Base-by-base conservation (phyloP, 2,797 vertebrate species). In the Otus scops region DNA sequence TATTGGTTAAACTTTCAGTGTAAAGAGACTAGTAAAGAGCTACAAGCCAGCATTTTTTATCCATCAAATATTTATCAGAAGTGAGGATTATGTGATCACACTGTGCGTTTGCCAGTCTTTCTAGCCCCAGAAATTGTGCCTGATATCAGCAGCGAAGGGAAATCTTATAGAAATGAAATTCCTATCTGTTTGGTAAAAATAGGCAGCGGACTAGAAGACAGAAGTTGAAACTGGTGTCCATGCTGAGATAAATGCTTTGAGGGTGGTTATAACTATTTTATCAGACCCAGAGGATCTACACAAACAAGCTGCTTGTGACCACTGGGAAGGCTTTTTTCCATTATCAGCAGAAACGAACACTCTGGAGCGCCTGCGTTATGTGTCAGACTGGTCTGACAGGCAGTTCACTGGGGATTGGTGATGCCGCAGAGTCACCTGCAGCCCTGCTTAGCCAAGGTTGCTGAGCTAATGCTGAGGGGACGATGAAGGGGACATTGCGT, bases 281-380 rank as follows among this genome's bases (percentile, higher is more conserved):
- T 84, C 53, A 87, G 45, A 56, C 24, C 19, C 64, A 61, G 53
- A 70, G 18, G 5, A 81, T 70, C 32, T 57, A 30, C 10, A 34
- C 16, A 65, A 27, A 12, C 41, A 74, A 74, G 65, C 6, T 51
- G 16, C 64, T 67, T 83, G 28, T 63, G 54, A 59, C 48, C 30
- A 41, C 39, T 9, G 7, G 80, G 56, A 48, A 43, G 38, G 17
- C 4, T 39, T 60, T 24, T 74, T 53, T 34, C 38, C 10, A 8
- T 53, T 80, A 48, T 32, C 41, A 45, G 60, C 65, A 69, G 64
- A 48, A 89, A 10, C 10, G 38, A 11, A 22, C 0, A 14, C 34
- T 56, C 51, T 3, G 9, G 53, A 68, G 53, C 1, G 4, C 53
- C 56, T 39, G 43, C 0, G 0, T 23, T 43, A 5, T 0, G 0